phyloP scores from a whole-genome alignment of 2,113 vertebrate species.

The Aix galericulata region DNA sequence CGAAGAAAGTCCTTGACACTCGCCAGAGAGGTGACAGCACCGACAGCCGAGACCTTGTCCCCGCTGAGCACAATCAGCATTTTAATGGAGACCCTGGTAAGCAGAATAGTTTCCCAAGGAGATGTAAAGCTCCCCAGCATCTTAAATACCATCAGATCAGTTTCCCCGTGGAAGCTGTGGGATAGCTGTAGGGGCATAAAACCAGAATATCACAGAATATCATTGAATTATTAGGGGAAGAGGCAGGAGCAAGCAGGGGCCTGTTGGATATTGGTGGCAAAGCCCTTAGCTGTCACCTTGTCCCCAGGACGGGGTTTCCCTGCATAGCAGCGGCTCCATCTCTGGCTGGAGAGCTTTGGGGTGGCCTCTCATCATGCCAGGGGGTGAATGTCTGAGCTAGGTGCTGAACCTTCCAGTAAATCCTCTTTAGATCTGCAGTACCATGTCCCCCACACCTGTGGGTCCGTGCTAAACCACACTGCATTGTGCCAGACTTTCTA shows the following conservation, averaged over 20 bases:
- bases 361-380: background rate
- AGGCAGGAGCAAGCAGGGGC: background rate
- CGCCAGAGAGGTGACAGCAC: background rate
- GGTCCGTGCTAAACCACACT: background rate
- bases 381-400: background rate
- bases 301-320: background rate
- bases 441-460: background rate
- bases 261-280: background rate
- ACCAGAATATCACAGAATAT: too few relatives aligned
- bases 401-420: background rate
- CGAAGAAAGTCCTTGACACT: conserved; percentile 15
- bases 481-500: background rate
- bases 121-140: background rate
- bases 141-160: background rate
- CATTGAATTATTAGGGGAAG: background rate
- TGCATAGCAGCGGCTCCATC: background rate
- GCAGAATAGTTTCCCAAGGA: background rate
- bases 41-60: background rate
- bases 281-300: background rate
- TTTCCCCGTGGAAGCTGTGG: background rate
- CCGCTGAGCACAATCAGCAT: conserved; percentile 31
- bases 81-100: conserved; percentile 59
- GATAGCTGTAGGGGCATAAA: background rate
- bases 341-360: background rate
- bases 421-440: too few relatives aligned